These are phyloP conservation scores for Rhabdophis nuchalis DNA, from an alignment of 2,797 vertebrate genomes.

Conservation along the genomic window DNA sequence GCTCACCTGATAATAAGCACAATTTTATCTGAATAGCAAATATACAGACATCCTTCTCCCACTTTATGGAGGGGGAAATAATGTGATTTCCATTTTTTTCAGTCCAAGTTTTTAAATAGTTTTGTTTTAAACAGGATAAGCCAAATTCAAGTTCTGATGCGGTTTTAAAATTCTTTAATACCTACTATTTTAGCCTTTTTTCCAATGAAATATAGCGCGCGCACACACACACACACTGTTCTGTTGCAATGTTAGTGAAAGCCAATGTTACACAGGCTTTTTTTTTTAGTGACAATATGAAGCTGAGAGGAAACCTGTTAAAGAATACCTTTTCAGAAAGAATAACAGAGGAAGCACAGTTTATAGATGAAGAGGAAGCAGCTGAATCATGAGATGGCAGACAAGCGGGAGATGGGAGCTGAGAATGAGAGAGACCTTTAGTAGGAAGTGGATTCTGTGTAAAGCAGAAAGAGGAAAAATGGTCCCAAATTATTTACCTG, in stretches of 20 bases:
- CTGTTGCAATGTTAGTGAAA: slow-evolving; percentile 19
- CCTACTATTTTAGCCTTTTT: not conserved
- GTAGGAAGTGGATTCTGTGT: slow-evolving; percentile 71
- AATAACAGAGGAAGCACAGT: slow-evolving; percentile 65
- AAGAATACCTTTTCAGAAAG: slow-evolving; percentile 76
- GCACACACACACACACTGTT: not conserved
- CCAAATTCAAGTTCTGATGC: not conserved
- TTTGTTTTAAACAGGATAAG: not conserved
- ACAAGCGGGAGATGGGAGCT: slow-evolving; percentile 67
- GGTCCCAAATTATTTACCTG: slow-evolving; percentile 46
- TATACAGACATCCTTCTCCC: not conserved
- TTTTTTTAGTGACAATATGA: slow-evolving; percentile 10
- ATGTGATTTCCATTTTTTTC: not conserved
- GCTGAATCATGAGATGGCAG: slow-evolving; percentile 66
- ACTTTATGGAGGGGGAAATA: not conserved
- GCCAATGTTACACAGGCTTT: not conserved
- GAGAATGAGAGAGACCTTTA: slow-evolving; percentile 64
- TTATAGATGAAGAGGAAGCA: slow-evolving; percentile 66
- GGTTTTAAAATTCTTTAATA: not conserved
- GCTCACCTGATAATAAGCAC: not conserved
- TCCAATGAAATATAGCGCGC: slow-evolving; percentile 6
- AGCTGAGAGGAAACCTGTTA: slow-evolving; percentile 51
- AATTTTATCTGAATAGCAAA: not conserved
- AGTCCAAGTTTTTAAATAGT: not conserved
- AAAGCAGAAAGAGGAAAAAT: slow-evolving; percentile 68